These are phyloP conservation scores for Porites lutea DNA, from an alignment of 64 coral and sea anemone genomes.

Conservation along the genomic window DNA sequence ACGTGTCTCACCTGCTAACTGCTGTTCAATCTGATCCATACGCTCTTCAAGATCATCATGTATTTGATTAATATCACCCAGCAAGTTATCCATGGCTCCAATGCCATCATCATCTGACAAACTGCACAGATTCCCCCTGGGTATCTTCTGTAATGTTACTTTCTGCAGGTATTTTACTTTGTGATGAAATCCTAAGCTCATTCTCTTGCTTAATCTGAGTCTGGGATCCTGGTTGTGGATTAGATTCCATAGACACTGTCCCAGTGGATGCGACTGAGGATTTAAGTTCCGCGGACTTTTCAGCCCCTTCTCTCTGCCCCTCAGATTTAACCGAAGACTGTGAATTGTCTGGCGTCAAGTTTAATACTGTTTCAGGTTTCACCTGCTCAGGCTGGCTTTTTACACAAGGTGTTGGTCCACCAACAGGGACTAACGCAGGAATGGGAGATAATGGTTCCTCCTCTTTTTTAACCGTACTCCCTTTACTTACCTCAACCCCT, in stretches of 20 bases:
- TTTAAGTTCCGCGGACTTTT: background rate
- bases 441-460: conserved; percentile 56
- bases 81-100: conserved; percentile 60
- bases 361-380: background rate
- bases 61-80: conserved; percentile 53
- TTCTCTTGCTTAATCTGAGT: conserved; percentile 28
- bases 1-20: conserved; percentile 36
- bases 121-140: conserved; percentile 7
- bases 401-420: conserved; percentile 5
- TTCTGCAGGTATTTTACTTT: background rate
- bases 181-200: background rate
- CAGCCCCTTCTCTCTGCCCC: background rate
- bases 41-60: conserved; percentile 49
- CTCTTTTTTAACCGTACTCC: conserved; percentile 9
- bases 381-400: background rate
- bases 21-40: conserved; percentile 58
- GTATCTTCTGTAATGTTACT: background rate
- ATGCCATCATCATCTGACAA: conserved; percentile 28
- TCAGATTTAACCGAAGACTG: background rate
- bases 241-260: background rate
- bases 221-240: background rate
- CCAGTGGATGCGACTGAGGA: background rate
- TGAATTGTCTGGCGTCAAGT: background rate
- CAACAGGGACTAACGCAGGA: conserved; percentile 70
- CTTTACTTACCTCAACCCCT: background rate